phyloP scores from a whole-genome alignment of 2,113 vertebrate species.

The Rallus limicola region DNA sequence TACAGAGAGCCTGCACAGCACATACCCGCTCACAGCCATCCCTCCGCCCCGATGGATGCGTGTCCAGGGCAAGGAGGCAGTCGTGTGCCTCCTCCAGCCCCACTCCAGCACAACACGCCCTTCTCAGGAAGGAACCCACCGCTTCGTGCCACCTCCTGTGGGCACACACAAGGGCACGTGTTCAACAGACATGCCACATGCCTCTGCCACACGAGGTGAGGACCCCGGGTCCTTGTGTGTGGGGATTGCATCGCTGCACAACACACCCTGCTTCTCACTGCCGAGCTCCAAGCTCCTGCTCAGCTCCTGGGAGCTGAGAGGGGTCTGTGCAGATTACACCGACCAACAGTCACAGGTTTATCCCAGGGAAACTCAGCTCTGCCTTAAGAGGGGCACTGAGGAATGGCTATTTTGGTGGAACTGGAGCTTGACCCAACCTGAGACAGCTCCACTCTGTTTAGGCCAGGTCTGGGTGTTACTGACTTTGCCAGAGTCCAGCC shows the following conservation, averaged over 20 bases:
- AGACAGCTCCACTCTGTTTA: neutral
- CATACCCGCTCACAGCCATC: fast-evolving
- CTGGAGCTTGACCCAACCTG: neutral
- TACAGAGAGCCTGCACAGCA: neutral
- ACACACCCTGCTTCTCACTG: too few relatives aligned
- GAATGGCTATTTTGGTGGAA: neutral
- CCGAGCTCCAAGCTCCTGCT: neutral
- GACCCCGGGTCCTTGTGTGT: neutral
- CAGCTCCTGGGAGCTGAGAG: neutral
- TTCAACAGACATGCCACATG: neutral
- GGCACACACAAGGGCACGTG: fast-evolving
- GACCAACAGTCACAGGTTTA: neutral
- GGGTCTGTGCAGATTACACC: neutral
- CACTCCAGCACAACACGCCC: neutral
- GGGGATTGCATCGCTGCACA: fast-evolving
- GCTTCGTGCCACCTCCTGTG: neutral
- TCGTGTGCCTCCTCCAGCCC: neutral
- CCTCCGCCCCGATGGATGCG: neutral
- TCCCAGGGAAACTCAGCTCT: neutral
- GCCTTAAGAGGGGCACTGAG: neutral
- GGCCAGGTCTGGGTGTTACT: too few relatives aligned
- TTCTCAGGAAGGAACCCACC: neutral
- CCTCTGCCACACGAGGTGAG: neutral
- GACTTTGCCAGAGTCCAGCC: too few relatives aligned
- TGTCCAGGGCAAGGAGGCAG: neutral